Evolutionary conservation across 2,113 vertebrate genomes (phyloP).

Genomic region (Aphyosemion australe): DNA sequence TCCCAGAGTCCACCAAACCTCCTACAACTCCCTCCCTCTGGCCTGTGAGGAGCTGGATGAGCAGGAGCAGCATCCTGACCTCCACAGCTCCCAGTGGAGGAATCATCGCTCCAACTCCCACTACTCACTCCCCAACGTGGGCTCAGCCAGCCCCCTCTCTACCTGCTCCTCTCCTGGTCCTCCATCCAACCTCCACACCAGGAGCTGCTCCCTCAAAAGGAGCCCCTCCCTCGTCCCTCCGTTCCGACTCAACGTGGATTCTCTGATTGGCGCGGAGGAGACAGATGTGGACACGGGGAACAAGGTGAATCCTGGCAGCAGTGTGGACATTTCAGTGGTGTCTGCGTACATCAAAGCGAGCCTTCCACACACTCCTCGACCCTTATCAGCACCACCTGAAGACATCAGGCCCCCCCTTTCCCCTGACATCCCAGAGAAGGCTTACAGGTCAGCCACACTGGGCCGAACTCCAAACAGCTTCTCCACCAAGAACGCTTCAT

Average conservation of each 20-base stretch:
- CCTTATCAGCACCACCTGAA: slow-evolving; percentile 57
- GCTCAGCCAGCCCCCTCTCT: slow-evolving; percentile 67
- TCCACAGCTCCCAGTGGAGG: slow-evolving; percentile 66
- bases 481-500: slow-evolving; percentile 12
- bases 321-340: slow-evolving; percentile 86
- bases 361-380: slow-evolving; percentile 55
- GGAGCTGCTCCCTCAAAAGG: slow-evolving; percentile 42
- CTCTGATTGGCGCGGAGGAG: slow-evolving; percentile 87
- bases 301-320: slow-evolving; percentile 76
- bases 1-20: slow-evolving; percentile 40
- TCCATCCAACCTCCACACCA: slow-evolving; percentile 51
- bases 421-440: slow-evolving; percentile 11
- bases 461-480: slow-evolving; percentile 50
- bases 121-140: slow-evolving; percentile 85
- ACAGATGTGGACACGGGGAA: slow-evolving; percentile 93
- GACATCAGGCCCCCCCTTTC: slow-evolving; percentile 31
- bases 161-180: slow-evolving; percentile 64
- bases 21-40: slow-evolving; percentile 66
- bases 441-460: slow-evolving; percentile 36
- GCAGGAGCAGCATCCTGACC: slow-evolving; percentile 36
- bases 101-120: slow-evolving; percentile 84
- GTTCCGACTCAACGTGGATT: slow-evolving; percentile 82
- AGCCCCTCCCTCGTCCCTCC: slow-evolving; percentile 69
- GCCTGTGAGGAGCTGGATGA: slow-evolving; percentile 53
- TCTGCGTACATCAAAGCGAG: slow-evolving; percentile 84